A percentile compares a stretch with the other conserved stretches of the same genome.
Evolutionary conservation across 2,888 invertebrate genomes (phyloP).

Genomic region (Drosophila silvestris): DNA sequence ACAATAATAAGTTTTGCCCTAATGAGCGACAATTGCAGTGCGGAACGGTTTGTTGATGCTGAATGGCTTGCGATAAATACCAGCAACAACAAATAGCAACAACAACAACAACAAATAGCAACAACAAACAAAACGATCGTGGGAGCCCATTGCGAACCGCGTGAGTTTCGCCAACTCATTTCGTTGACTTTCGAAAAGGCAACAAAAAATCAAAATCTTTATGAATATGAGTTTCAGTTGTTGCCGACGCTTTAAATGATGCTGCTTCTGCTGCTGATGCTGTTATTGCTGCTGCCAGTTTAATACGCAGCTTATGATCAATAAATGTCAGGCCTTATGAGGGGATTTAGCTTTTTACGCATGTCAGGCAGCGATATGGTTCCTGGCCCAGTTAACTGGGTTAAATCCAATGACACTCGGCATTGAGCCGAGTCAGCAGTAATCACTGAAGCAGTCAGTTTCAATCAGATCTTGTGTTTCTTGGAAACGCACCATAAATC

Average conservation of each 20-base stretch:
- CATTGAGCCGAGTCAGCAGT: not conserved
- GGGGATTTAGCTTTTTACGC: constrained; percentile 49
- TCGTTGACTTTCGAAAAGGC: constrained; percentile 51
- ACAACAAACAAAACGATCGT: constrained; percentile 56
- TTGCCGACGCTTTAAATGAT: constrained; percentile 29
- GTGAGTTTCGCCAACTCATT: constrained; percentile 69
- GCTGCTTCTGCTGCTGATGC: constrained; percentile 28
- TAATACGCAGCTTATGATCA: constrained; percentile 80
- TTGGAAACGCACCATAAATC: constrained; percentile 63
- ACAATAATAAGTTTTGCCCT: constrained; percentile 44
- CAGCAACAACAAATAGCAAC: constrained; percentile 26
- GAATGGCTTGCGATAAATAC: constrained; percentile 49
- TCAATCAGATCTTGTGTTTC: constrained; percentile 42
- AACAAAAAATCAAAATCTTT: constrained; percentile 36
- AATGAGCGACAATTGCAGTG: constrained; percentile 56
- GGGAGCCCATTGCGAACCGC: constrained; percentile 61
- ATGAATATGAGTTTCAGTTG: constrained; percentile 51
- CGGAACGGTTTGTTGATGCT: constrained; percentile 57
- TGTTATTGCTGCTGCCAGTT: constrained; percentile 56
- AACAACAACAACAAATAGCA: constrained; percentile 21
- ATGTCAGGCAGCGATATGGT: constrained; percentile 28
- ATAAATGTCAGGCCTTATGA: constrained; percentile 77
- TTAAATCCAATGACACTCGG: constrained; percentile 53
- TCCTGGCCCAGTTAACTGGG: constrained; percentile 57
- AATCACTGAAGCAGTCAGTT: constrained; percentile 23